Base-by-base conservation (phyloP, 2,888 invertebrate species). In the Eupithecia abbreviata region DNA sequence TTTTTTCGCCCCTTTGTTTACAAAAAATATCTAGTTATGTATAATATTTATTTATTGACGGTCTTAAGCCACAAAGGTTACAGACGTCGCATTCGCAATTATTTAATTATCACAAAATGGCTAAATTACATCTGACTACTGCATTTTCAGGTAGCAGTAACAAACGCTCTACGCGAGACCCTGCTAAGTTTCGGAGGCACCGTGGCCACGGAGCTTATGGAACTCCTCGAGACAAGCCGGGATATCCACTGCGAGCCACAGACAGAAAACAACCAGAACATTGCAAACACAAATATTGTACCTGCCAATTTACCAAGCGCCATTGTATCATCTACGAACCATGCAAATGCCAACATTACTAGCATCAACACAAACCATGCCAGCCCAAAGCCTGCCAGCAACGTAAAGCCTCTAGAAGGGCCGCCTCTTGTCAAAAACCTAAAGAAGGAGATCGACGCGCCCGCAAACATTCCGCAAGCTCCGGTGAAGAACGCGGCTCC, bases 91-190 rank as follows among this genome's bases (percentile, higher is more conserved):
- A n/a, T 0, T 15, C 51, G 4, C 51, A 51, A 51, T 4, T 15
- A 51, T 51, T 13, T 15, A 51, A 15, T 0, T 51, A 0, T 0
- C 15, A 51, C 15, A 51, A 51, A 51, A 55, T 12, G 10, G 18
- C 62, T 10, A 62, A 47, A 47, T 66, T 51, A 55, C 5, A 3
- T 18, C 18, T 49, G 12, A 51, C 4, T 5, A 15, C 7, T 15
- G 51, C 62, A 62, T 68, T 83, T 83, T 3, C 89, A 95, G 95
- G 90, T 91, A 73, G 93, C 95, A 2, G 93, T 95, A 6, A 95
- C 95, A 3, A 95, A 95, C 74, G 95, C 94, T 0, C 85, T 95
- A 0, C 90, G 92, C 0, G 95, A 95, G 81, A 95, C 95, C 0
- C 82, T 95, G 12, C 87, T 95, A 0, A 92, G 95, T 74, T 95